Conservation (phyloP, 2,113 vertebrate genomes). For the Notothenia rossii region DNA sequence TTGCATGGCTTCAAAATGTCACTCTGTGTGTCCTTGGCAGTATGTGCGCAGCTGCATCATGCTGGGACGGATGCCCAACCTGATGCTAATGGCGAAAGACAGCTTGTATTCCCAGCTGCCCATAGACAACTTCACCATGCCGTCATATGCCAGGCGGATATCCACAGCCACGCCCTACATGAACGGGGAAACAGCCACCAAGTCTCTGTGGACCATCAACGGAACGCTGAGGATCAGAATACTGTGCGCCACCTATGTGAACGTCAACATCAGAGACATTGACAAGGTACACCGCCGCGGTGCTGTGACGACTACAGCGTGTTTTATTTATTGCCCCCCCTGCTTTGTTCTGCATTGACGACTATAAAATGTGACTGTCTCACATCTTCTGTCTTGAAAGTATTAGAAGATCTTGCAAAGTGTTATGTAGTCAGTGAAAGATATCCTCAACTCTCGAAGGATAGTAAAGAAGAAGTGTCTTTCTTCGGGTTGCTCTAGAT, state of each 20-base stretch:
- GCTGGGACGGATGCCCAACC: constrained; percentile 97
- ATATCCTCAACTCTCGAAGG: neutral
- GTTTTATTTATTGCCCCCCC: neutral
- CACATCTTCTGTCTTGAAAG: neutral
- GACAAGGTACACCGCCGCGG: constrained; percentile 89
- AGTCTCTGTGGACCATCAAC: constrained; percentile 93
- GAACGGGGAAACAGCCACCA: constrained; percentile 97
- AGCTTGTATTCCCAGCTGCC: constrained; percentile 97
- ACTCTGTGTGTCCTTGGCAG: constrained; percentile 78
- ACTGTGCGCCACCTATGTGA: constrained; percentile 97
- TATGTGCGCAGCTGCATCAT: constrained; percentile 99
- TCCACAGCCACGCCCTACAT: constrained; percentile 99
- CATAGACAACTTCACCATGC: constrained; percentile 95
- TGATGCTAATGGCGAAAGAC: constrained; percentile 99
- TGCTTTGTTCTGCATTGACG: neutral
- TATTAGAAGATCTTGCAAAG: constrained; percentile 3
- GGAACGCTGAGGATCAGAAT: constrained; percentile 94
- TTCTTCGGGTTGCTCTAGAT: constrained; percentile 86
- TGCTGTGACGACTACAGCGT: neutral
- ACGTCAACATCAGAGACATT: constrained; percentile 99
- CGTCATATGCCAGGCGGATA: constrained; percentile 95
- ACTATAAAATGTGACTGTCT: constrained; percentile 8
- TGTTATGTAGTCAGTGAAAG: neutral
- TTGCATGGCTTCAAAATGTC: constrained; percentile 8
- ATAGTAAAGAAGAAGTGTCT: constrained; percentile 9